Conservation (phyloP, 2,888 invertebrate species). For the Habroteleia sp. region DNA sequence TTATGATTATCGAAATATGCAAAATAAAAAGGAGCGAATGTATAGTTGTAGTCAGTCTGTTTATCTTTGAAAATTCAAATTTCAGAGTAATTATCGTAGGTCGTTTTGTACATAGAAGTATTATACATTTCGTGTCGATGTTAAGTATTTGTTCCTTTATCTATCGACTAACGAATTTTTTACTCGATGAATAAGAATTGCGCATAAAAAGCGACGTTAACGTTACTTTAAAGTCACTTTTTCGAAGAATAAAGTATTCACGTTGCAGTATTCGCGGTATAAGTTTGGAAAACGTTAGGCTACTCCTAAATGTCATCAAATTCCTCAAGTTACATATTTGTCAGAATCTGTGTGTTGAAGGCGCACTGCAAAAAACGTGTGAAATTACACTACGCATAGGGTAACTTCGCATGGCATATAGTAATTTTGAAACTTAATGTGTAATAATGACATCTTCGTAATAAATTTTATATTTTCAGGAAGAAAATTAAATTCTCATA, state of each 20-base stretch:
- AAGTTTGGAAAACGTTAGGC: conserved; percentile 25
- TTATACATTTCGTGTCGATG: conserved; percentile 29
- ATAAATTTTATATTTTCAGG: no score
- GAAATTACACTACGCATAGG: no score
- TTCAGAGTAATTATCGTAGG: conserved; percentile 23
- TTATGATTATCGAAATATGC: conserved; percentile 38
- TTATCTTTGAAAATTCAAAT: conserved; percentile 43
- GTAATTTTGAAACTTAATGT: no score
- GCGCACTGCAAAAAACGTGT: no score
- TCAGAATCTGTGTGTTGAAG: not conserved
- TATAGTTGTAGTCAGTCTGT: conserved; percentile 55
- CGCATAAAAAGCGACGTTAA: not conserved
- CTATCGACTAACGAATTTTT: conserved; percentile 13
- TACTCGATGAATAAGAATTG: conserved; percentile 13
- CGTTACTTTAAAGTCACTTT: not conserved
- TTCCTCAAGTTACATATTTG: conserved; percentile 19
- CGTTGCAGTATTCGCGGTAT: conserved; percentile 21
- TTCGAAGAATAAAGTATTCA: conserved; percentile 5
- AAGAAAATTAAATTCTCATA: no score
- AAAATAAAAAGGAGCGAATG: conserved; percentile 44
- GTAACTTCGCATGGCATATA: no score
- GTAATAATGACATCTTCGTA: no score
- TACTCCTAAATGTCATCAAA: conserved; percentile 24
- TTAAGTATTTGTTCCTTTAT: conserved; percentile 29
- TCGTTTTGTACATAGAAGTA: conserved; percentile 38